Conservation (phyloP, 2,113 vertebrate species). For the Ranitomeya imitator region DNA sequence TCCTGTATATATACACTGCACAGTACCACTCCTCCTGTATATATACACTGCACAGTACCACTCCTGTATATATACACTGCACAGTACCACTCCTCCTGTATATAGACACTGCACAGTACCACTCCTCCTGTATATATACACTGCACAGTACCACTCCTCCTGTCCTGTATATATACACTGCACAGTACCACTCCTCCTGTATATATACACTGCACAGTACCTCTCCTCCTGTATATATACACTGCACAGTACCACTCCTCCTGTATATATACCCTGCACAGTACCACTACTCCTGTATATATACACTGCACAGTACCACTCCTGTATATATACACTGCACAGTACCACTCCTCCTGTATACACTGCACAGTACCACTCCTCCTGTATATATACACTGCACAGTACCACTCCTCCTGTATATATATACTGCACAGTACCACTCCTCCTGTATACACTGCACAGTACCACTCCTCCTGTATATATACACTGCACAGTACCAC, state of each 20-base stretch:
- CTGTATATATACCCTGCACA: neutral
- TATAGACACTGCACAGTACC: neutral
- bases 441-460: neutral
- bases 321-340: neutral
- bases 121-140: too few species aligned
- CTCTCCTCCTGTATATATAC: neutral
- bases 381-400: neutral
- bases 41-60: neutral
- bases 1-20: neutral
- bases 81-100: neutral
- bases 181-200: neutral
- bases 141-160: neutral
- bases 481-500: neutral
- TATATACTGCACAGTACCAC: neutral
- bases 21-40: neutral
- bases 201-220: neutral
- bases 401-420: neutral
- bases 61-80: neutral
- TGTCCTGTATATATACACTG: neutral
- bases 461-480: neutral
- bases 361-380: too few species aligned
- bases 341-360: too few species aligned
- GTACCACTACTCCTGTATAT: neutral
- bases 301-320: neutral
- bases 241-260: neutral